phyloP scores from a whole-genome alignment of 2,888 invertebrate species.

The Formica aserva region DNA sequence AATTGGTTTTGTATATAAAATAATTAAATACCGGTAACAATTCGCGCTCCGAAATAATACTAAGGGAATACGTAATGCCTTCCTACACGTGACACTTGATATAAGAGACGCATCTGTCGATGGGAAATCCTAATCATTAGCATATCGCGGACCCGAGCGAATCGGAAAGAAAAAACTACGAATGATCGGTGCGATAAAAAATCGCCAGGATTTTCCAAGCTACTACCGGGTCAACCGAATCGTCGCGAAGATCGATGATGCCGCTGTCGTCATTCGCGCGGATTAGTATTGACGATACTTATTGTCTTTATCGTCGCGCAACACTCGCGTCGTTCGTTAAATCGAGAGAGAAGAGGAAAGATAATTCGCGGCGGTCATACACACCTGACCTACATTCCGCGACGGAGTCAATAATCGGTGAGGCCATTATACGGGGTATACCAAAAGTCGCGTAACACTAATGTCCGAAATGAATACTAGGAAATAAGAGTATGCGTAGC shows the following conservation, averaged over 20 bases:
- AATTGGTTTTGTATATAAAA: neutral
- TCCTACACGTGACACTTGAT: constrained; percentile 23
- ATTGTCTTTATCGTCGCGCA: constrained; percentile 17
- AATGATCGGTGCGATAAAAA: neutral
- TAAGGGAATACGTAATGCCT: neutral
- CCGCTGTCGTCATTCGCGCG: too few species aligned
- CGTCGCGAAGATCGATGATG: neutral
- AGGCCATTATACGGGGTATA: constrained; percentile 50
- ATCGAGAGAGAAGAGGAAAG: constrained; percentile 49
- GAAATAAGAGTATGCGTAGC: neutral
- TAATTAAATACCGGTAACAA: neutral
- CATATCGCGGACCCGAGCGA: neutral
- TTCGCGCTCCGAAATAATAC: neutral
- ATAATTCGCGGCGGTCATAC: constrained; percentile 50
- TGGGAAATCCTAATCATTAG: constrained; percentile 50
- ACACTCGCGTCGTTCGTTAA: constrained; percentile 18
- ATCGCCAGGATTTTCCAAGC: constrained; percentile 30
- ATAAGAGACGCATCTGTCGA: neutral
- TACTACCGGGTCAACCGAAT: neutral
- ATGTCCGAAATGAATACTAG: neutral
- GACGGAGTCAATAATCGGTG: constrained; percentile 48
- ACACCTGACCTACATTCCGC: constrained; percentile 54
- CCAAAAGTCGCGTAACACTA: constrained; percentile 4
- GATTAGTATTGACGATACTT: constrained; percentile 1
- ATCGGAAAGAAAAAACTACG: neutral